Conservation (phyloP, 2,113 vertebrate genomes). For the Pedionomus torquatus region DNA sequence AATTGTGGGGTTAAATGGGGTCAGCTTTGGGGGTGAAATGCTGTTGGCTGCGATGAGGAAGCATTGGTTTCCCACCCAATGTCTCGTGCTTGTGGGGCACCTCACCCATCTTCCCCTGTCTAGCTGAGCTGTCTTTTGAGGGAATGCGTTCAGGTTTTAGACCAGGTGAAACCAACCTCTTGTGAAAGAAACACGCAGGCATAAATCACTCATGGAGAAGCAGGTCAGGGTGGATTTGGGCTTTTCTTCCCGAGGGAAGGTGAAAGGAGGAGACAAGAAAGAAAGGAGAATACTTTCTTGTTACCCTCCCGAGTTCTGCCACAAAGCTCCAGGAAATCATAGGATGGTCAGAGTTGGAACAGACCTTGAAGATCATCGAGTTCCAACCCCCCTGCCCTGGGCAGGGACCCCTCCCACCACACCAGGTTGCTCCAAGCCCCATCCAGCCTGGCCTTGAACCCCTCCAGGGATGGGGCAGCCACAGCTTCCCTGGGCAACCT, state of each 20-base stretch:
- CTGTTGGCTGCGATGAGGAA: neutral
- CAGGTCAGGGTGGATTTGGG: neutral
- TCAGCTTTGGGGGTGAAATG: neutral
- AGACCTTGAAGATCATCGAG: too few species aligned
- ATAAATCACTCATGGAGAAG: neutral
- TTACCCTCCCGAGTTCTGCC: neutral
- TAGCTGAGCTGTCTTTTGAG: neutral
- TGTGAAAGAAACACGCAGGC: neutral
- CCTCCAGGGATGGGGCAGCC: too few species aligned
- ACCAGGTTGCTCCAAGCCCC: too few species aligned
- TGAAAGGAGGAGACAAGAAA: neutral
- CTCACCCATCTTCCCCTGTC: neutral
- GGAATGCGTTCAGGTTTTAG: neutral
- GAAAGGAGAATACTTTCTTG: neutral
- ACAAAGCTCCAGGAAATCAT: neutral
- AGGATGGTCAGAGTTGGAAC: too few species aligned
- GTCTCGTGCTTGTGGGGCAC: neutral
- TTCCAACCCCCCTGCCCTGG: too few species aligned
- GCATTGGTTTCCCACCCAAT: fast-evolving
- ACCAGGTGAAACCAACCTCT: neutral
- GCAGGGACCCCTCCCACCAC: too few species aligned
- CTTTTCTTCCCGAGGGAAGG: neutral
- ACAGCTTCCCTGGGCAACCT: too few species aligned
- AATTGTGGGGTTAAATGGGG: fast-evolving
- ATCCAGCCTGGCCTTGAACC: too few species aligned